Base-by-base conservation (phyloP, 2,797 vertebrate genomes). In the Tauraco hartlaubi region DNA sequence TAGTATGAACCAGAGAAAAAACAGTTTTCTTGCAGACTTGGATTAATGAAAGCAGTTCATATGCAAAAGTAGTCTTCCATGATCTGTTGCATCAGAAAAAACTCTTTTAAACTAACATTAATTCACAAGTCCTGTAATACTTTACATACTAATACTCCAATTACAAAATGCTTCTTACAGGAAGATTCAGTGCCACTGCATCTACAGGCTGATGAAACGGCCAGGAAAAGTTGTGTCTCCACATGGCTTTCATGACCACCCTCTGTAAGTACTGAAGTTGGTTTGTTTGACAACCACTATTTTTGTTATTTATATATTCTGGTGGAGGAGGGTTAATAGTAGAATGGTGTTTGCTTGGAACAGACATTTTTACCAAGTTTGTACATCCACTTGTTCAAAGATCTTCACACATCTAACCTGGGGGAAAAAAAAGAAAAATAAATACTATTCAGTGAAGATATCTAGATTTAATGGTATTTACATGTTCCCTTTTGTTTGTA, bases 191-290 rank as follows among this genome's bases (percentile, higher is more conserved):
- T 15, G 97, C 97, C 86, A 98, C 98, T 28, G 99, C 99, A 96
- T 99, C 99, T 41, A 99, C 99, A 43, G 99, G 99, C 68, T 98
- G 98, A 16, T 98, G 99, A 96, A 99, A 99, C 0, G 99, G 99
- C 99, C 99, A 99, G 5, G 99, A 99, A 64, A 99, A 99, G 17
- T 98, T 97, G 96, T 99, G 99, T 68, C 84, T 98, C 99, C 99
- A 99, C 74, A 99, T 74, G 28, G 98, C 98, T 98, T 98, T 99
- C 90, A 99, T 91, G 56, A 99, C 99, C 84, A 99, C 98, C 79
- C 97, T 99, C 77, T 99, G 98, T 88, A 99, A 97, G 97, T 99
- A 99, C 83, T 99, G 99, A 22, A 99, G 98, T 71, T 99, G 99
- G 96, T 99, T 99, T 73, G 99, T 99, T 66, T 98, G 88, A 22